A percentile compares a stretch with the other conserved stretches of the same genome.
These are phyloP conservation scores for Chironex yamaguchii DNA, from an alignment of 30 jellyfish, hydroid and myxozoan species.

Conservation along the genomic window DNA sequence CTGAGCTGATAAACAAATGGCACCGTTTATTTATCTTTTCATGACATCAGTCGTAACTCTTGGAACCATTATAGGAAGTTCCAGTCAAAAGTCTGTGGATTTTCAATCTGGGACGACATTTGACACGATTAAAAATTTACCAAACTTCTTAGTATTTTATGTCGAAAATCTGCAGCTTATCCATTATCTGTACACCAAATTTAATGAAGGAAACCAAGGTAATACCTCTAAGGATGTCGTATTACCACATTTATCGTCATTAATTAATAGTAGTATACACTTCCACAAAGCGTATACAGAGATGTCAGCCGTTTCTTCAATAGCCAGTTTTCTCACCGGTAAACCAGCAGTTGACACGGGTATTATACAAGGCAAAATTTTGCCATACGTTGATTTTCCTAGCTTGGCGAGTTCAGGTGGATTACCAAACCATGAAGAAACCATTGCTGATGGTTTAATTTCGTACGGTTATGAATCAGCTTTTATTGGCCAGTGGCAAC, in stretches of 20 bases:
- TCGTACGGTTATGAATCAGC: constrained; percentile 40
- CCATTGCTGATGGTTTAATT: constrained; percentile 43
- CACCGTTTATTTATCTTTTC: no score
- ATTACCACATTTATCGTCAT: constrained; percentile 9
- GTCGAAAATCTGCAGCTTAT: no score
- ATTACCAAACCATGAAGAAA: constrained; percentile 23
- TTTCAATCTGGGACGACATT: no score
- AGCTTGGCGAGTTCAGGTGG: constrained; percentile 88
- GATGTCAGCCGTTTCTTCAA: constrained; percentile 40
- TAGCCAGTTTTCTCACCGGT: constrained; percentile 77
- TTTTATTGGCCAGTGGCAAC: constrained; percentile 78
- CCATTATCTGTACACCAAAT: no score
- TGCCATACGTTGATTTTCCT: constrained; percentile 71
- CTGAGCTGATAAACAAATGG: no score
- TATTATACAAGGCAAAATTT: constrained; percentile 74
- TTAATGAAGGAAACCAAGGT: no score
- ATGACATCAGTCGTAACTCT: no score
- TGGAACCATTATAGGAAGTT: no score
- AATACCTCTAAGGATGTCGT: no score
- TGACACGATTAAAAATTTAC: no score
- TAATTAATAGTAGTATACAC: constrained; percentile 18
- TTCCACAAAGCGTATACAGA: constrained; percentile 64
- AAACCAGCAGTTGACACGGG: constrained; percentile 78
- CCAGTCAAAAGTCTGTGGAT: no score
- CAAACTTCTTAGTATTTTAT: no score